Conservation (phyloP, 2,797 vertebrate species). For the Takifugu rubripes region DNA sequence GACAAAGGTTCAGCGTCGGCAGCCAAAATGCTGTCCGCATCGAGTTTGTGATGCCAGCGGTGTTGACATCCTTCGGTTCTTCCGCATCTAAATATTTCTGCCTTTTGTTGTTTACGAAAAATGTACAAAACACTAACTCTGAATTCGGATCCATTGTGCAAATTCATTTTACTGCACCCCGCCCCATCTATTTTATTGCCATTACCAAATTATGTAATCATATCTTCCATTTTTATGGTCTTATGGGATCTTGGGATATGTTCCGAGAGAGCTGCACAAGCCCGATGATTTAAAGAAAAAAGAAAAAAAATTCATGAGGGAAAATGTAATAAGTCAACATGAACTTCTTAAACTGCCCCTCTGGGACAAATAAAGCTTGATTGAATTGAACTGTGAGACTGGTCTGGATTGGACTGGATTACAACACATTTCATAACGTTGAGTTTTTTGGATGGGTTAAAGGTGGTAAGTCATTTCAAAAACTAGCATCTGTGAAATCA, state of each 20-base stretch:
- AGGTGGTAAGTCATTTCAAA: too few relatives aligned
- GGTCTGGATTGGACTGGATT: too few relatives aligned
- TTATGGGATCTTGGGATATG: conserved; percentile 66
- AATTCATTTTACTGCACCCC: conserved; percentile 41
- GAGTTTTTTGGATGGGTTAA: too few relatives aligned
- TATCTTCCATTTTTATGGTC: conserved; percentile 65
- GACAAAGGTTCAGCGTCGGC: conserved; percentile 72
- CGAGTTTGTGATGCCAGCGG: conserved; percentile 48
- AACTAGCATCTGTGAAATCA: too few relatives aligned
- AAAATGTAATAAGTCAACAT: conserved; percentile 60
- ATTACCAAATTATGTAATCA: conserved; percentile 70
- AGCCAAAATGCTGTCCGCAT: conserved; percentile 79
- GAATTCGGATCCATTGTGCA: conserved; percentile 52
- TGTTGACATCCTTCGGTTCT: conserved; percentile 54
- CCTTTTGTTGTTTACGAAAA: conserved; percentile 80
- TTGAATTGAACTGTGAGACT: too few relatives aligned
- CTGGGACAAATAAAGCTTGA: too few relatives aligned
- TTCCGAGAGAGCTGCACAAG: conserved; percentile 68
- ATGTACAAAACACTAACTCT: conserved; percentile 75
- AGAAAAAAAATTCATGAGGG: conserved; percentile 74
- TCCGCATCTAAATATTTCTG: conserved; percentile 53
- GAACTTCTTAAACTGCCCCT: conserved; percentile 19
- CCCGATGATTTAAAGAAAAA: conserved; percentile 52
- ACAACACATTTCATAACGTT: too few relatives aligned
- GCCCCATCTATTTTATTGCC: conserved; percentile 32